Evolutionary conservation across 2,797 vertebrate genomes (phyloP), one percentile per base, ranked within the genome.

Genomic region (Aplochiton taeniatus): DNA sequence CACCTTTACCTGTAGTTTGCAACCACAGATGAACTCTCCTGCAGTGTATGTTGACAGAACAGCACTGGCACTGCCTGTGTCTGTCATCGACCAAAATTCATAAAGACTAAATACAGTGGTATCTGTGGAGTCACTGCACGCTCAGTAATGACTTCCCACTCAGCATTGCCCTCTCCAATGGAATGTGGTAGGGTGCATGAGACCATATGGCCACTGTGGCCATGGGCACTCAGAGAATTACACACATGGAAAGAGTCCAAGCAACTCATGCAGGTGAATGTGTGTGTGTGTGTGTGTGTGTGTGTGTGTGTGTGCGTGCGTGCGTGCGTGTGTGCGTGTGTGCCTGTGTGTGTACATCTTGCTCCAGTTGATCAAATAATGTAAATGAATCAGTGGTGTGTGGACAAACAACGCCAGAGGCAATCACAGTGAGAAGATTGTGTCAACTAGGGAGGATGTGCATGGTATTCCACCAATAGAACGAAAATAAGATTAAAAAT

Each of bases 201-300:
- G 31, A 31, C 31, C 31, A 31, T 31, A 31, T 31, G 31, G 31
- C 6, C 31, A 31, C 31, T 31, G 31, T 31, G 31, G 31, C 31
- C 31, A 31, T 18, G 16, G 8, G 31, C 16, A 14, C 16, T 17
- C 43, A 9, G 9, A 64, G 10, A 46, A 50, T 46, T 52, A 64
- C 51, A 47, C 17, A 47, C 41, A 45, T 41, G 9, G 54, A 8
- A 11, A 56, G 12, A 42, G 56, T 49, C 20, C 68, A 45, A 66
- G 45, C 59, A 68, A 65, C 49, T 66, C 41, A 55, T 20, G 31
- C 1, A 9, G 50, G 14, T 69, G 57, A 16, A 51, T 13, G n/a
- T 64, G 46, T 54, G 20, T n/a, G 18, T 12, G 63, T 44, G 47
- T 61, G 58, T 9, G 41, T 57, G 55, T 16, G 31, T 49, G n/a